phyloP scores from a whole-genome alignment of 2,113 vertebrate genomes.

The Sinocyclocheilus anshuiensis region DNA sequence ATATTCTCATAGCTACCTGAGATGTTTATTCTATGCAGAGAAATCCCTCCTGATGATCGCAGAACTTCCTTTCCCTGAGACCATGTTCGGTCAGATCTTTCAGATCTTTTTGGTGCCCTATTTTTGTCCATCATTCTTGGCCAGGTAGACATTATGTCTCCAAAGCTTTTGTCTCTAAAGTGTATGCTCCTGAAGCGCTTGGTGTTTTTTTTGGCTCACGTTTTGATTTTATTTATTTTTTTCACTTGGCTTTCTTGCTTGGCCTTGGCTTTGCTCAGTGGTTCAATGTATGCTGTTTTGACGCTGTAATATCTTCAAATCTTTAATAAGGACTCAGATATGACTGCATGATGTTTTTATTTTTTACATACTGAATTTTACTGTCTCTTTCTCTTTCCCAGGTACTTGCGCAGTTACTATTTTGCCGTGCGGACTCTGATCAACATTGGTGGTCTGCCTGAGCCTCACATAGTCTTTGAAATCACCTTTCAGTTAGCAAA shows the following conservation, averaged over 20 bases:
- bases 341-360: not conserved
- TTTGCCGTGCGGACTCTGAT: slow-evolving; percentile 87
- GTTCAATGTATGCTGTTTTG: not conserved
- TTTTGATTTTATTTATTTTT: not conserved
- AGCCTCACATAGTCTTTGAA: slow-evolving; percentile 85
- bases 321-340: not conserved
- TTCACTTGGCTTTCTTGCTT: not conserved
- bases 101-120: slow-evolving; percentile 78
- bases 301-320: not conserved
- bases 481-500: slow-evolving; percentile 85
- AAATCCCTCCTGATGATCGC: slow-evolving; percentile 79
- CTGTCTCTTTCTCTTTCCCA: slow-evolving; percentile 58
- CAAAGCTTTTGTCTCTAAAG: slow-evolving; percentile 17
- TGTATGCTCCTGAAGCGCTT: slow-evolving; percentile 8
- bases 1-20: slow-evolving; percentile 74
- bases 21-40: slow-evolving; percentile 81
- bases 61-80: slow-evolving; percentile 74
- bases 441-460: slow-evolving; percentile 87
- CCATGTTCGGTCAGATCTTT: slow-evolving; percentile 77
- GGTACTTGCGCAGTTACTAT: slow-evolving; percentile 90
- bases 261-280: not conserved
- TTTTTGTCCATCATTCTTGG: slow-evolving; percentile 79
- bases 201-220: not conserved
- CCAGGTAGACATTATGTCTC: slow-evolving; percentile 71
- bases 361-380: not conserved